Evolutionary conservation across 2,113 vertebrate species (phyloP).

Genomic region (Misgurnus mizolepis): DNA sequence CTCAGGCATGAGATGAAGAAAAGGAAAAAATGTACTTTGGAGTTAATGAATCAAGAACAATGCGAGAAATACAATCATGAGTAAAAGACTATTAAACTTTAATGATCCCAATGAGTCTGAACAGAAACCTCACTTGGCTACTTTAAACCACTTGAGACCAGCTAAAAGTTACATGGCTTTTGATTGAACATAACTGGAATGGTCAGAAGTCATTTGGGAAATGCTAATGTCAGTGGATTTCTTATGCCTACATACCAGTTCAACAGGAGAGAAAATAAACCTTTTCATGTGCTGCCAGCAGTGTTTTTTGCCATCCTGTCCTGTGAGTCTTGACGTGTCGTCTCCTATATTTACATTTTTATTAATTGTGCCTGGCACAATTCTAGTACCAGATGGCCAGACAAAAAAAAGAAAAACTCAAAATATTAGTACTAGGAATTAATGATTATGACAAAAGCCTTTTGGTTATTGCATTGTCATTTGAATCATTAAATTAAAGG

Average conservation of each 20-base stretch:
- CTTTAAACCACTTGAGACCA: constrained; percentile 57
- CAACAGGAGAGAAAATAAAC: background rate
- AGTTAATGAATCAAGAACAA: constrained; percentile 60
- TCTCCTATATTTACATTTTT: no score
- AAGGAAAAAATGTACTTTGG: constrained; percentile 60
- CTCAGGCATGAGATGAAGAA: constrained; percentile 47
- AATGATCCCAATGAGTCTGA: background rate
- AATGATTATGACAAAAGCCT: constrained; percentile 3
- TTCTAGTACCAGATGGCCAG: constrained; percentile 1
- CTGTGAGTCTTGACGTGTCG: background rate
- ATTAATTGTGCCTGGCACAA: background rate
- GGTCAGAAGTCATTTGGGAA: no score
- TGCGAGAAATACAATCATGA: background rate
- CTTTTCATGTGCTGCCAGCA: background rate
- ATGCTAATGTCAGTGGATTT: no score
- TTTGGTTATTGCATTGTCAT: background rate
- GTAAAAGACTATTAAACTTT: background rate
- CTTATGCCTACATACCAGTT: background rate
- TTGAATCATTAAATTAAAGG: constrained; percentile 11
- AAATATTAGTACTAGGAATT: constrained; percentile 16
- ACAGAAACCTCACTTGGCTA: constrained; percentile 14
- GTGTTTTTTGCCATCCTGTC: background rate
- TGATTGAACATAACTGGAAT: no score
- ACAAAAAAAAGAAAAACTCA: background rate
- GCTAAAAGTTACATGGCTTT: constrained; percentile 3